A percentile compares a stretch with the other conserved stretches of the same genome.
phyloP scores from a whole-genome alignment of 1,140 invertebrate species.

The Hetaerina americana region DNA sequence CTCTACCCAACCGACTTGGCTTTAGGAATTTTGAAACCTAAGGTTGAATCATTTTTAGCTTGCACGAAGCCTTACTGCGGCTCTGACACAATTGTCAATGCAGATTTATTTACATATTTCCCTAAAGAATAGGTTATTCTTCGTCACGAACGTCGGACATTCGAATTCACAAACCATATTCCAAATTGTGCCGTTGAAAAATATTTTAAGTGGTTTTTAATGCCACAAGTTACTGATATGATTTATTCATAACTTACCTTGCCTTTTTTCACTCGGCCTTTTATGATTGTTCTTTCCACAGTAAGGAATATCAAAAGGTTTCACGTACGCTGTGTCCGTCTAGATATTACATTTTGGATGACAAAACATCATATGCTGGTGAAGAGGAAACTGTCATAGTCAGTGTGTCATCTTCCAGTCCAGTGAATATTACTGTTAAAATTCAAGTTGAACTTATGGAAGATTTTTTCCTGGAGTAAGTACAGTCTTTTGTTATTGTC shows the following conservation, averaged over 20 bases:
- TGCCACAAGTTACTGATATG: conserved; percentile 1
- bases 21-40: no score
- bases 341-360: neutral
- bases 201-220: neutral
- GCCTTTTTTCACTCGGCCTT: no score
- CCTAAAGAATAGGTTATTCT: no score
- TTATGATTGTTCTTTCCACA: conserved; percentile 17
- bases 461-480: conserved; percentile 41
- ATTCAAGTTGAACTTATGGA: conserved; percentile 36
- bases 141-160: no score
- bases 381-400: conserved; percentile 34
- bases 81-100: no score
- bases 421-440: conserved; percentile 32
- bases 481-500: no score
- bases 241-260: conserved; percentile 10
- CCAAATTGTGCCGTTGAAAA: conserved; percentile 7
- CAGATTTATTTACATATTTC: no score
- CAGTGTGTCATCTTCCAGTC: conserved; percentile 43
- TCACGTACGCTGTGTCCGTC: conserved; percentile 47
- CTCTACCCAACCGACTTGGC: no score
- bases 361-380: conserved; percentile 4
- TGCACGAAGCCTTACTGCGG: no score
- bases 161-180: no score
- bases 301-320: conserved; percentile 38
- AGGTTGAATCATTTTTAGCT: no score